phyloP scores from a whole-genome alignment of 1,140 invertebrate species.

The Oedothorax gibbosus region DNA sequence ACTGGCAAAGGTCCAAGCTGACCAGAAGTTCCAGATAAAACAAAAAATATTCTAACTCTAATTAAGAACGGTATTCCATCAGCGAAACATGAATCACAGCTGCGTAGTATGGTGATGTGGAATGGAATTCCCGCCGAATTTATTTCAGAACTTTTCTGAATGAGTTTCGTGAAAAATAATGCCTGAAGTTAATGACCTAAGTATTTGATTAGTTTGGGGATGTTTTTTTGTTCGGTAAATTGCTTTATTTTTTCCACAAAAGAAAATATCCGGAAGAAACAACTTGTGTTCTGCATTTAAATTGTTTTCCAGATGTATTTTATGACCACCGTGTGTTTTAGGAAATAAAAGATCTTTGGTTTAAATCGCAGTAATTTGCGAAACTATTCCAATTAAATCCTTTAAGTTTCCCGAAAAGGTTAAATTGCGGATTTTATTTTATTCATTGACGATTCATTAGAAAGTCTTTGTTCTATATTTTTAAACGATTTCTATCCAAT shows the following conservation, averaged over 20 bases:
- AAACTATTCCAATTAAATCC: no score
- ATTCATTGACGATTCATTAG: no score
- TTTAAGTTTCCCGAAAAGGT: no score
- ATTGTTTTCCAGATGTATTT: conserved; percentile 12
- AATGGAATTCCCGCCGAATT: neutral
- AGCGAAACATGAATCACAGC: neutral
- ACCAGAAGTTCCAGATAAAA: neutral
- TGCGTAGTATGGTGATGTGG: neutral
- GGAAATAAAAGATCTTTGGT: neutral
- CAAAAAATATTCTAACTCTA: conserved; percentile 24
- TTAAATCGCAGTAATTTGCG: no score
- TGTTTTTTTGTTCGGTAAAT: conserved; percentile 17
- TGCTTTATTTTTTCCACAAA: neutral
- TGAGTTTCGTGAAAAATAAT: conserved; percentile 20
- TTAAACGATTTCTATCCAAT: no score
- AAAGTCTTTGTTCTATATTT: no score
- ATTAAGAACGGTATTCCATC: neutral
- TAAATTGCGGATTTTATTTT: no score
- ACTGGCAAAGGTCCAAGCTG: conserved; percentile 30
- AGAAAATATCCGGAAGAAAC: neutral
- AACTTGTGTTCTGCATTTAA: neutral
- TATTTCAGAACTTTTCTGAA: conserved; percentile 19
- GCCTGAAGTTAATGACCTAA: conserved; percentile 13
- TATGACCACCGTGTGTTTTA: neutral
- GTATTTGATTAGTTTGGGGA: conserved; percentile 28